phyloP scores from a whole-genome alignment of 2,888 invertebrate genomes.

The Drosophila sordidula region DNA sequence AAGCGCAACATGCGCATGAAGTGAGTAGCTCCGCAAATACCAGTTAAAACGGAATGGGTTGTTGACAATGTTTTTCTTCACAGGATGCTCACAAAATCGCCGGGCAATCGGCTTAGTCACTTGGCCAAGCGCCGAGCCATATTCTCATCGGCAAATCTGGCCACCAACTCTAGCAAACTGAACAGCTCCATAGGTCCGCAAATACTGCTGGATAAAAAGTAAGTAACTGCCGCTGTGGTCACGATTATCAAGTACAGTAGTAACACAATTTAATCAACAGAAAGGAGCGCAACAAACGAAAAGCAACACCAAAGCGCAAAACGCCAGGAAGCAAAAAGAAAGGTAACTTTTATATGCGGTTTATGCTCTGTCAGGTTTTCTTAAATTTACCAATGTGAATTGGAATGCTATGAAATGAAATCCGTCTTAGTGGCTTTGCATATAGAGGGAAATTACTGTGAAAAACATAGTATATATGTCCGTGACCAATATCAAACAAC shows the following conservation, averaged over 20 bases:
- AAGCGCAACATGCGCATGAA: conserved; percentile 87
- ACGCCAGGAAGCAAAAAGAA: conserved; percentile 86
- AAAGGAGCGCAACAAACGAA: conserved; percentile 78
- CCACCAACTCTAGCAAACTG: conserved; percentile 85
- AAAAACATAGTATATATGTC: too few relatives aligned
- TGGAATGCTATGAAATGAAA: too few relatives aligned
- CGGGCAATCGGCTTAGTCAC: conserved; percentile 91
- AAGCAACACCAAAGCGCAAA: conserved; percentile 85
- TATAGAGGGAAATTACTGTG: too few relatives aligned
- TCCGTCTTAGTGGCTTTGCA: too few relatives aligned
- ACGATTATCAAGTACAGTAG: neutral
- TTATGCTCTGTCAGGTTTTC: too few relatives aligned
- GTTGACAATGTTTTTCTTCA: conserved; percentile 7
- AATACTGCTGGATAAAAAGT: conserved; percentile 82
- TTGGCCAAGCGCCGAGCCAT: conserved; percentile 90
- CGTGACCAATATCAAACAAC: too few relatives aligned
- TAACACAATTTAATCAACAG: conserved; percentile 42
- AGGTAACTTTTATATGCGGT: conserved; percentile 53
- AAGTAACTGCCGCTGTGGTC: conserved; percentile 9
- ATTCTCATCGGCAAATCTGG: conserved; percentile 90
- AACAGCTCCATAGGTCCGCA: conserved; percentile 80
- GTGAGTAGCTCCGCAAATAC: conserved; percentile 77
- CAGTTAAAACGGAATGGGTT: neutral
- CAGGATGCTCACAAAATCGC: conserved; percentile 87
- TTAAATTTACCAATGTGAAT: too few relatives aligned